Percentiles rank a stretch among this genome's conserved stretches.
Conservation (phyloP, 2,888 invertebrate species). For the Nomada fabriciana region DNA sequence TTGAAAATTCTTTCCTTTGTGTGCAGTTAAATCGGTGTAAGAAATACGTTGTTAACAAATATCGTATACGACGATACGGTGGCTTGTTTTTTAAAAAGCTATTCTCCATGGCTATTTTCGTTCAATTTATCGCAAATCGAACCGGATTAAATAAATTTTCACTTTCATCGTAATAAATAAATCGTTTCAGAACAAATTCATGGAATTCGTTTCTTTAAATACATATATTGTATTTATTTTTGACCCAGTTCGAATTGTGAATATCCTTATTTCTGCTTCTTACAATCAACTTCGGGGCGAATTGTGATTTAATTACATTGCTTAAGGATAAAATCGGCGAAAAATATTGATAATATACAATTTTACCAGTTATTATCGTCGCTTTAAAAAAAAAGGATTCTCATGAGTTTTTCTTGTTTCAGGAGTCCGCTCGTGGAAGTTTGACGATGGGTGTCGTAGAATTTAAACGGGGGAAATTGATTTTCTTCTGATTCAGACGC, state of each 20-base stretch:
- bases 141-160: constrained; percentile 21
- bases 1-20: too few species aligned
- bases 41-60: not conserved
- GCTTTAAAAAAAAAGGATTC: constrained; percentile 18
- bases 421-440: constrained; percentile 56
- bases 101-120: not conserved
- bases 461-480: constrained; percentile 36
- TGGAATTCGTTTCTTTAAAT: too few species aligned
- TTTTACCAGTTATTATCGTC: not conserved
- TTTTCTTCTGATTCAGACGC: constrained; percentile 24
- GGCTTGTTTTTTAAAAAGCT: not conserved
- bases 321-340: not conserved
- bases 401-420: constrained; percentile 52
- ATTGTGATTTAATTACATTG: not conserved
- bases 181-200: not conserved
- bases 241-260: constrained; percentile 34
- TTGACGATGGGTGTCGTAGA: constrained; percentile 46
- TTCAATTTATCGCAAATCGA: constrained; percentile 11
- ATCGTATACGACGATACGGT: not conserved
- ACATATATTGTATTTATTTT: not conserved
- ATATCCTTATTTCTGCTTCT: not conserved
- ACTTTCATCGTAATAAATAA: not conserved
- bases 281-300: not conserved
- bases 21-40: not conserved
- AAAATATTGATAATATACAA: not conserved